These are phyloP conservation scores for Noctilio leporinus DNA, from an alignment of 2,113 vertebrate species.

Conservation along the genomic window DNA sequence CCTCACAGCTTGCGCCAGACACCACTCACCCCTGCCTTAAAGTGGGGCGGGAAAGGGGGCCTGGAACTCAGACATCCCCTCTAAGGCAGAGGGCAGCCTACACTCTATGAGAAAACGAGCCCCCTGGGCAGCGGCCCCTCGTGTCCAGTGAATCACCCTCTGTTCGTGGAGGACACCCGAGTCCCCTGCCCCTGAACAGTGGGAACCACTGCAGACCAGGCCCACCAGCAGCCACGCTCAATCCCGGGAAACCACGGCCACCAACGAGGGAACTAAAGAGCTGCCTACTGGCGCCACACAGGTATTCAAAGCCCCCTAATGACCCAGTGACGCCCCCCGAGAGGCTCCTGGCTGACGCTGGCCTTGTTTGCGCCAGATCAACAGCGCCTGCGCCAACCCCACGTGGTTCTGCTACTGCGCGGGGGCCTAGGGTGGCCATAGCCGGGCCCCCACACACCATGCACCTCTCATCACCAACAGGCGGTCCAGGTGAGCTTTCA, in stretches of 20 bases:
- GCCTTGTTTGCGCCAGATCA: not conserved
- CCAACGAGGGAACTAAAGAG: not conserved
- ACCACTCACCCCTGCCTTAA: not conserved
- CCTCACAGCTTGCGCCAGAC: not conserved
- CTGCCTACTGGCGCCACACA: not conserved
- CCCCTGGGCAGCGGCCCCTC: not conserved
- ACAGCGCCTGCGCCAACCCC: not conserved
- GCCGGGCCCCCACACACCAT: not conserved
- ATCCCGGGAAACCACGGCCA: not conserved
- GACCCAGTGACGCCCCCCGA: not conserved
- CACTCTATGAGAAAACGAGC: not conserved
- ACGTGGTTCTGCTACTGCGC: not conserved
- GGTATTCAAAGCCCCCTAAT: not conserved
- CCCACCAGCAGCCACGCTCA: not conserved
- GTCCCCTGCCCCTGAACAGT: not conserved
- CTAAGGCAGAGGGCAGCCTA: not conserved
- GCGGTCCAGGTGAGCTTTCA: not conserved
- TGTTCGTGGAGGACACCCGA: not conserved
- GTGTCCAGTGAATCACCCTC: not conserved
- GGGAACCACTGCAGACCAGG: not conserved
- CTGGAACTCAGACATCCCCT: not conserved
- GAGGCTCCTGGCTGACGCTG: not conserved
- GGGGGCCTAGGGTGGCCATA: not conserved
- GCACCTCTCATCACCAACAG: not conserved
- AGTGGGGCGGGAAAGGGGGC: fast-evolving